Evolutionary conservation across 1,140 invertebrate genomes (phyloP).

Genomic region (Venustaconcha ellipsiformis): DNA sequence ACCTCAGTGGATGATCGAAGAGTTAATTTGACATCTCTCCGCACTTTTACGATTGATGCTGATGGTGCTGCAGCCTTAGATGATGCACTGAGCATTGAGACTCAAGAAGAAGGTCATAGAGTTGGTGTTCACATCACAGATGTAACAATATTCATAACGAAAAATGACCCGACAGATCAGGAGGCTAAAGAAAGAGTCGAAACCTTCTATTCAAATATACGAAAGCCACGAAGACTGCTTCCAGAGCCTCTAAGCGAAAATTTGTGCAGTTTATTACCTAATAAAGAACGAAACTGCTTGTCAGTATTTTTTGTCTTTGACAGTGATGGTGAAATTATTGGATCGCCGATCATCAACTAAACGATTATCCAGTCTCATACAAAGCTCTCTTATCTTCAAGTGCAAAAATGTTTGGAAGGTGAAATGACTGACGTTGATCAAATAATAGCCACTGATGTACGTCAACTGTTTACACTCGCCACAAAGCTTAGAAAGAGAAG

Average conservation of each 20-base stretch:
- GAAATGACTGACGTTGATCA: not conserved
- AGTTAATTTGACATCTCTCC: conserved; percentile 66
- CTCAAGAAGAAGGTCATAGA: conserved; percentile 19
- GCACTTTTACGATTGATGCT: conserved; percentile 91
- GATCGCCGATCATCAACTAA: conserved; percentile 18
- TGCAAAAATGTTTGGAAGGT: conserved; percentile 29
- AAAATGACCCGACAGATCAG: conserved; percentile 40
- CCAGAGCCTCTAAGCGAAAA: conserved; percentile 62
- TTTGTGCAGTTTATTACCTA: conserved; percentile 63
- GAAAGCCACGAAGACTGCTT: conserved; percentile 60
- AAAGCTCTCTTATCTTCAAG: conserved; percentile 39
- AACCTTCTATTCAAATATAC: conserved; percentile 49
- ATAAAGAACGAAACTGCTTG: conserved; percentile 46
- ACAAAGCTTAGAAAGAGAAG: conserved; percentile 33
- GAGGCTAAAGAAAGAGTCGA: conserved; percentile 53
- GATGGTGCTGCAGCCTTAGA: conserved; percentile 98
- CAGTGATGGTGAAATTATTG: conserved; percentile 18
- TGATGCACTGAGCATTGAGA: conserved; percentile 85
- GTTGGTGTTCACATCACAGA: conserved; percentile 63
- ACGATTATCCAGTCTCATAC: conserved; percentile 24
- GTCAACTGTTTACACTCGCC: conserved; percentile 31
- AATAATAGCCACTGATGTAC: conserved; percentile 19
- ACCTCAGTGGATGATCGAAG: not conserved
- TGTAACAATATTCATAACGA: conserved; percentile 50
- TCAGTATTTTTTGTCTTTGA: conserved; percentile 45